Conservation (phyloP, 2,113 vertebrate species). For the Saimiri boliviensis region DNA sequence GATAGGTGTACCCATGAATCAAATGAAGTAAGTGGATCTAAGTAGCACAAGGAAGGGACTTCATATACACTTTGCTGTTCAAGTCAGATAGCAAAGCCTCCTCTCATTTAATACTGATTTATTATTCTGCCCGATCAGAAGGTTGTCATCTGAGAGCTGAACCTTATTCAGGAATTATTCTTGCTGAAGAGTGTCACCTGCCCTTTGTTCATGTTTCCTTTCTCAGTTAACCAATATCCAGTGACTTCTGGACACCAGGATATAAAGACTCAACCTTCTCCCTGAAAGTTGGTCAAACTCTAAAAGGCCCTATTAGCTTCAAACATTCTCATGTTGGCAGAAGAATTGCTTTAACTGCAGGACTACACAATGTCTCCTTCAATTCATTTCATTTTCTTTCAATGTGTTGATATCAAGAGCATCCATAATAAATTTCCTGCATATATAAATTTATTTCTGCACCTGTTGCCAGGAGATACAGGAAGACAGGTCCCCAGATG, state of each 20-base stretch:
- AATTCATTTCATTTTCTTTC: neutral
- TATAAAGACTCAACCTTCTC: neutral
- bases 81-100: neutral
- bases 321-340: neutral
- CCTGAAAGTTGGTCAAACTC: neutral
- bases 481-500: neutral
- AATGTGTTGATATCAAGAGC: neutral
- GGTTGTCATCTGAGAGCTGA: neutral
- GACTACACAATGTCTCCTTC: neutral
- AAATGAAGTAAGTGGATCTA: neutral
- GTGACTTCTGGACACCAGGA: neutral
- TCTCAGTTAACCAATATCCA: neutral
- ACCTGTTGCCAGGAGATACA: neutral
- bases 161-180: neutral
- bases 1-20: neutral
- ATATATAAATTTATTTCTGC: neutral
- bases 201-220: neutral
- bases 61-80: neutral
- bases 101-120: neutral
- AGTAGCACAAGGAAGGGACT: neutral
- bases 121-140: neutral
- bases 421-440: neutral
- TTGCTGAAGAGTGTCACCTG: neutral
- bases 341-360: neutral
- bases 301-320: neutral